These are phyloP conservation scores for Sturmia bella DNA, from an alignment of 2,888 invertebrate genomes.

Conservation along the genomic window DNA sequence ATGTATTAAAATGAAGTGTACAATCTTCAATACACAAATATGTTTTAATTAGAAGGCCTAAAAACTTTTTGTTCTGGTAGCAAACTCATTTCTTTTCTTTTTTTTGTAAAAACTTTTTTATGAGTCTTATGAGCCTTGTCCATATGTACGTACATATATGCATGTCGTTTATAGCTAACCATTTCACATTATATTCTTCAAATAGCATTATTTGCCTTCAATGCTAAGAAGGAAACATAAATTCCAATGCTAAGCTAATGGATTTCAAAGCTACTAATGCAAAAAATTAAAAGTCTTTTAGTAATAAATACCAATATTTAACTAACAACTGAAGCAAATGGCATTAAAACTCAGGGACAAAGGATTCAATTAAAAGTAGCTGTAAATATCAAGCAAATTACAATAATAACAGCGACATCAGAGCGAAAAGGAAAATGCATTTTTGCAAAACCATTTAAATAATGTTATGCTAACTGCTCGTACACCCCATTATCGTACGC, in stretches of 20 bases:
- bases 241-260: conserved; percentile 27
- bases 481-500: conserved; percentile 20
- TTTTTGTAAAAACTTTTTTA: too few relatives aligned
- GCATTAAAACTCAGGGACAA: conserved; percentile 38
- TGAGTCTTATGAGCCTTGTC: too few relatives aligned
- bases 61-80: too few relatives aligned
- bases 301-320: conserved; percentile 24
- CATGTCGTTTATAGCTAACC: too few relatives aligned
- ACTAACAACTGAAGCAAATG: conserved; percentile 33
- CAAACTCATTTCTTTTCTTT: too few relatives aligned
- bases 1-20: too few relatives aligned
- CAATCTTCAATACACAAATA: too few relatives aligned
- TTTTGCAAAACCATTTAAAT: conserved; percentile 43
- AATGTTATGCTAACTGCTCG: conserved; percentile 50
- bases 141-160: background rate
- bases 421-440: background rate
- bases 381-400: conserved; percentile 31
- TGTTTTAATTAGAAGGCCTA: too few relatives aligned
- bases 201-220: background rate
- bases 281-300: background rate
- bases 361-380: conserved; percentile 53
- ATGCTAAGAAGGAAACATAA: conserved; percentile 18
- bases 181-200: background rate
- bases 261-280: background rate
- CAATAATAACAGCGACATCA: conserved; percentile 16